Percentiles rank a stretch among this genome's conserved stretches.
phyloP scores from a whole-genome alignment of 1,140 invertebrate species.

The Schlechtendalia chinensis region DNA sequence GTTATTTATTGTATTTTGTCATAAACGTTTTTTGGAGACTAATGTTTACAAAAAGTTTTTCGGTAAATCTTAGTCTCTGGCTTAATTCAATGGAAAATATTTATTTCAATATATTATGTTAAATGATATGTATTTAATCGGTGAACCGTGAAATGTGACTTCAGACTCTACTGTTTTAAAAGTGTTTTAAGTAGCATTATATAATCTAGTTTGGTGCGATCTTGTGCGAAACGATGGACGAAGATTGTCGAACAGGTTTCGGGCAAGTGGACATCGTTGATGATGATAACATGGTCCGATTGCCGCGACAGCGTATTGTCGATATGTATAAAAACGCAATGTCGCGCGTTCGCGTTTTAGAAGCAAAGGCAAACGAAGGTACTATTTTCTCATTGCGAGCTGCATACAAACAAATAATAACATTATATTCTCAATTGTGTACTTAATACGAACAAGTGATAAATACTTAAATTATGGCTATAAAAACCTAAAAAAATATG shows the following conservation, averaged over 20 bases:
- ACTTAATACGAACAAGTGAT: conserved; percentile 34
- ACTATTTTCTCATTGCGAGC: conserved; percentile 38
- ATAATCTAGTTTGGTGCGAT: conserved; percentile 5
- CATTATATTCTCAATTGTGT: neutral
- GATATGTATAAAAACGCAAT: conserved; percentile 49
- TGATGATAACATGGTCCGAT: conserved; percentile 44
- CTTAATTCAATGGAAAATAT: no score
- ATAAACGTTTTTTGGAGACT: no score
- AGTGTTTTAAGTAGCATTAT: neutral
- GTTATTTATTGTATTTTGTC: no score
- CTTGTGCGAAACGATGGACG: conserved; percentile 36
- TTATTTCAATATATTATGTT: no score
- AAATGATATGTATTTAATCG: no score
- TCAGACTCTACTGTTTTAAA: conserved; percentile 2
- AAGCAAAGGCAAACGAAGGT: conserved; percentile 47
- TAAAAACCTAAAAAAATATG: neutral
- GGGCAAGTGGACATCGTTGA: conserved; percentile 33
- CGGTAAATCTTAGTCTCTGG: no score
- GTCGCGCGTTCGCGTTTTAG: conserved; percentile 49
- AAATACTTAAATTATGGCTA: neutral
- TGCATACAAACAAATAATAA: neutral
- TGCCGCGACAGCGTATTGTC: conserved; percentile 48
- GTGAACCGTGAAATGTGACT: no score
- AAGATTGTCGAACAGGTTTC: conserved; percentile 29
- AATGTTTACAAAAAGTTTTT: no score